Evolutionary conservation across 2,797 vertebrate species (phyloP).

Genomic region (Artibeus jamaicensis): DNA sequence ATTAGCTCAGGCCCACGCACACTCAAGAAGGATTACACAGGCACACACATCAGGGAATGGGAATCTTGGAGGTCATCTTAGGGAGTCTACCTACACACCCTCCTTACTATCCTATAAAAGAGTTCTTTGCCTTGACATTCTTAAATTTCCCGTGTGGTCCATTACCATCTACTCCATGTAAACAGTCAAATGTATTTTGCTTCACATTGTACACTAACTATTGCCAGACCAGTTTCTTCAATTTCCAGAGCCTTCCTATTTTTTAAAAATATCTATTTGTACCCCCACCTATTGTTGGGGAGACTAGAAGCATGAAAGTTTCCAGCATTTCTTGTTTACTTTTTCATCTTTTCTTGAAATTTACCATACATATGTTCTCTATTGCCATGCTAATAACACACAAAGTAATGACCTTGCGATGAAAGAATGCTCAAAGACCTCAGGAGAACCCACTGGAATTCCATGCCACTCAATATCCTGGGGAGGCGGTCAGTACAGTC

Average conservation of each 20-base stretch:
- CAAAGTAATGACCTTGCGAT: background rate
- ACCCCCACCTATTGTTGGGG: background rate
- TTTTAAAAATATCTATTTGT: background rate
- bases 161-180: background rate
- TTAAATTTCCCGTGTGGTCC: background rate
- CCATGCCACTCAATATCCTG: background rate
- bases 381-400: slow-evolving; percentile 16
- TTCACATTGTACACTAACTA: background rate
- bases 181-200: background rate
- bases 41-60: background rate
- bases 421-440: slow-evolving; percentile 1
- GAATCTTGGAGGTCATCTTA: background rate
- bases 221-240: background rate
- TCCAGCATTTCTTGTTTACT: background rate
- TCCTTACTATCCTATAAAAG: background rate
- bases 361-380: slow-evolving; percentile 3
- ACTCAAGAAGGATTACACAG: background rate
- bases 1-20: background rate
- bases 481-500: background rate
- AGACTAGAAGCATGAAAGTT: slow-evolving; percentile 16
- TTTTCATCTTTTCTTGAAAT: slow-evolving; percentile 35
- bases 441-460: slow-evolving; percentile 20
- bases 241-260: background rate
- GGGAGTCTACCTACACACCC: background rate
- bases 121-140: slow-evolving; percentile 2